Percentiles rank a stretch among this genome's conserved stretches.
These are phyloP conservation scores for Leptopterna dolabrata DNA, from an alignment of 2,888 invertebrate genomes.

Conservation along the genomic window DNA sequence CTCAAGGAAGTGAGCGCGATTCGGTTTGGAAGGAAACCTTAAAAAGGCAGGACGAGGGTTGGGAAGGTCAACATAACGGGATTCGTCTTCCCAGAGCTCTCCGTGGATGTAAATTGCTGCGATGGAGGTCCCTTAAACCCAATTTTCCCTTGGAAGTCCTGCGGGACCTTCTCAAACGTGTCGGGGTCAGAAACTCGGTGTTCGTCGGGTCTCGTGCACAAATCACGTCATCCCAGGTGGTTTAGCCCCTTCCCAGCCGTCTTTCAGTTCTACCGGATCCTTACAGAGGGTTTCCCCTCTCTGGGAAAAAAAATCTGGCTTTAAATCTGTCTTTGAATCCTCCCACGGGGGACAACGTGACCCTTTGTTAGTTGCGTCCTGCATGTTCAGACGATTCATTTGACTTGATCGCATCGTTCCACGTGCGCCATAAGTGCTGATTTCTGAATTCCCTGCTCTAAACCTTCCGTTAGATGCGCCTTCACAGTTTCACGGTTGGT, in stretches of 20 bases:
- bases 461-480: too few species aligned
- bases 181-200: not conserved
- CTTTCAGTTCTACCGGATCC: constrained; percentile 22
- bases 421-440: too few species aligned
- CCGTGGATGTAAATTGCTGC: constrained; percentile 40
- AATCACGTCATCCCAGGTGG: constrained; percentile 51
- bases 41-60: not conserved
- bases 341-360: not conserved
- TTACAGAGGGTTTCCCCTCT: not conserved
- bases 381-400: not conserved
- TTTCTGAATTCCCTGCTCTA: too few species aligned
- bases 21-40: not conserved
- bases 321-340: not conserved
- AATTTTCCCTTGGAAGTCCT: constrained; percentile 2
- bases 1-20: not conserved
- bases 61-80: constrained; percentile 29
- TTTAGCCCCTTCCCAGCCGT: constrained; percentile 28
- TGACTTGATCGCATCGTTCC: not conserved
- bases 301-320: not conserved
- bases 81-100: constrained; percentile 38
- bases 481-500: too few species aligned
- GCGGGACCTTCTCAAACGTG: not conserved
- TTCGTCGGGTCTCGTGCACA: constrained; percentile 1
- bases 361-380: not conserved
- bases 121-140: constrained; percentile 46